phyloP scores from a whole-genome alignment of 1,140 invertebrate genomes.

The Nixonia krombeini region DNA sequence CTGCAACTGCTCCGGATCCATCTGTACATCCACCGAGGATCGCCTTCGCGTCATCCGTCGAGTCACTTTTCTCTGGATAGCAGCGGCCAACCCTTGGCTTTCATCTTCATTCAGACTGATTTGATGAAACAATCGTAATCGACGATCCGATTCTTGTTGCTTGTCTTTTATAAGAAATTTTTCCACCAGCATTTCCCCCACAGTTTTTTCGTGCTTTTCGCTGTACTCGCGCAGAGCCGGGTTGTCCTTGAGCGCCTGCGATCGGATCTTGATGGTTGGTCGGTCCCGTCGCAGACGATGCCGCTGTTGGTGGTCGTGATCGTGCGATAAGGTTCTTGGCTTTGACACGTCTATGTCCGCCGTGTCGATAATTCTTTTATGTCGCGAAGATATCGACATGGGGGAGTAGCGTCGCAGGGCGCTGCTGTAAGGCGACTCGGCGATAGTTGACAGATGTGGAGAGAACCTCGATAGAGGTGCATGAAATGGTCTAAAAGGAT shows the following conservation, averaged over 20 bases:
- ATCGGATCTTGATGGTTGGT: conserved; percentile 66
- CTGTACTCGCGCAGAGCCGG: conserved; percentile 64
- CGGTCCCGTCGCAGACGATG: conserved; percentile 57
- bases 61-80: conserved; percentile 55
- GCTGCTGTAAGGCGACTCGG: conserved; percentile 72
- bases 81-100: conserved; percentile 22
- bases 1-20: conserved; percentile 61
- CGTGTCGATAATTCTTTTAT: conserved; percentile 81
- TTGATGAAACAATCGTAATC: conserved; percentile 47
- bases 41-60: conserved; percentile 61
- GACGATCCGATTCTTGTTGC: conserved; percentile 60
- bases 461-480: conserved; percentile 74
- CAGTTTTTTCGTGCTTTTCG: conserved; percentile 74
- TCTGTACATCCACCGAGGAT: conserved; percentile 59
- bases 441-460: conserved; percentile 82
- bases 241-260: conserved; percentile 69
- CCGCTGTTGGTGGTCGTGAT: conserved; percentile 35
- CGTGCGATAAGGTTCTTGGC: conserved; percentile 64
- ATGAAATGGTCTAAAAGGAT: conserved; percentile 53
- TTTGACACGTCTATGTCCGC: conserved; percentile 86
- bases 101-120: conserved; percentile 33
- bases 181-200: conserved; percentile 81
- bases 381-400: conserved; percentile 41
- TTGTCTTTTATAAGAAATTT: conserved; percentile 82
- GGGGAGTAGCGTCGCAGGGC: conserved; percentile 53